Evolutionary conservation across 2,113 vertebrate species (phyloP).

Genomic region (Dasyurus viverrinus): DNA sequence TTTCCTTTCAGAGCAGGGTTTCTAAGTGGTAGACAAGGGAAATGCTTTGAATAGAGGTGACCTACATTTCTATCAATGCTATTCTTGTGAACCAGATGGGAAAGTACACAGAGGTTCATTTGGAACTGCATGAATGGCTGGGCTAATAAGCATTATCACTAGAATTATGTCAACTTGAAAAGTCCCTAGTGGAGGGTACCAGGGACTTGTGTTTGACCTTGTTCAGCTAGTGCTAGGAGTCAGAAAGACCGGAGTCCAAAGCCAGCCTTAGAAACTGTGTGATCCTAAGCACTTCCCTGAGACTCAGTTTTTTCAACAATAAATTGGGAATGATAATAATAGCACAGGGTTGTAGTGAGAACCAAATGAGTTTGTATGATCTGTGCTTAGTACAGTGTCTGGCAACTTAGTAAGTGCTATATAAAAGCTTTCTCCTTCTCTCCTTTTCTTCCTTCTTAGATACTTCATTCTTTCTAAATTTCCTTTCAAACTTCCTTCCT

Average conservation of each 20-base stretch:
- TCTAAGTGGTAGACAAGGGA: neutral
- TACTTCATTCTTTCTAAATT: no score
- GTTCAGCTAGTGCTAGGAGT: no score
- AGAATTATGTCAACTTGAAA: neutral
- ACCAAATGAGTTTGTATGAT: neutral
- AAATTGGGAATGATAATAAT: neutral
- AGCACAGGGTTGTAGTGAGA: neutral
- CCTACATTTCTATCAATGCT: neutral
- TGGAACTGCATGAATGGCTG: neutral
- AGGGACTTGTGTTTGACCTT: neutral
- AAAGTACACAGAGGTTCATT: neutral
- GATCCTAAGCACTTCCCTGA: neutral
- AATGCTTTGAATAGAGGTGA: neutral
- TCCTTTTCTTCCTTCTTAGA: no score
- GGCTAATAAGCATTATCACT: neutral
- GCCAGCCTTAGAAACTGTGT: neutral
- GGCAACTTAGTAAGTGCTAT: neutral
- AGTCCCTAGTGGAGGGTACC: neutral
- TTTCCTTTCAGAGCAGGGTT: neutral
- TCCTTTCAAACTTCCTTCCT: no score
- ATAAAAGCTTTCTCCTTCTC: neutral
- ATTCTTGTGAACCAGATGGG: neutral
- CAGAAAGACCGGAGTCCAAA: neutral
- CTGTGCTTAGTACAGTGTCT: no score
- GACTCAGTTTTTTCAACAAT: neutral